These are phyloP conservation scores for Porites cylindrica DNA, from an alignment of 92 coral and sea anemone species.

Conservation along the genomic window DNA sequence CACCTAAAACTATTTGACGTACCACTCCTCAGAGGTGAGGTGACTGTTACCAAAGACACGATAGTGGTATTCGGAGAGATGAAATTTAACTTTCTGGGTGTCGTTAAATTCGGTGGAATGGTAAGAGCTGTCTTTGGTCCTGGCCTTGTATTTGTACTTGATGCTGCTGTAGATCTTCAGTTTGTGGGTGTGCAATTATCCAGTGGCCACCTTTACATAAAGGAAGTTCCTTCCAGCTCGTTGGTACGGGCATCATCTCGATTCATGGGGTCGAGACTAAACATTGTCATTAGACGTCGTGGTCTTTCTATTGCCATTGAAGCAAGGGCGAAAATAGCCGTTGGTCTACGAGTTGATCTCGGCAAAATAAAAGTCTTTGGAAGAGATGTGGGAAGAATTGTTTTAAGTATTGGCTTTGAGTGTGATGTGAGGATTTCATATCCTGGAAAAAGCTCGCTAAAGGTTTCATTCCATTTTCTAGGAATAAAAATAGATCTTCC, in stretches of 20 bases:
- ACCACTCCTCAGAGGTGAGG: slow-evolving; percentile 48
- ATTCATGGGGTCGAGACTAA: slow-evolving; percentile 67
- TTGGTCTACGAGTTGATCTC: slow-evolving; percentile 41
- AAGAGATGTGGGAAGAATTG: slow-evolving; percentile 49
- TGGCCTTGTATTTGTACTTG: slow-evolving; percentile 44
- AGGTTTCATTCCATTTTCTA: slow-evolving; percentile 56
- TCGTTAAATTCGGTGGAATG: slow-evolving; percentile 46
- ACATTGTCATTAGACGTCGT: slow-evolving; percentile 39
- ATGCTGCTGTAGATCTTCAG: slow-evolving; percentile 40
- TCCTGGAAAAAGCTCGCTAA: slow-evolving; percentile 64
- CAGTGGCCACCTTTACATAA: slow-evolving; percentile 39
- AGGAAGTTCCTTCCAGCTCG: slow-evolving; percentile 11
- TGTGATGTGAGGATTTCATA: slow-evolving; percentile 53
- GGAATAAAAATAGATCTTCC: slow-evolving; percentile 43
- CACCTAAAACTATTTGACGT: slow-evolving; percentile 10
- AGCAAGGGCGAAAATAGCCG: slow-evolving; percentile 44
- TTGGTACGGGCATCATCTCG: slow-evolving; percentile 56
- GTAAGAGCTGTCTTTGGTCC: slow-evolving; percentile 37
- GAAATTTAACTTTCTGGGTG: slow-evolving; percentile 44
- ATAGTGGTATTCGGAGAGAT: slow-evolving; percentile 49
- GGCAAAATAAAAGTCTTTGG: slow-evolving; percentile 61
- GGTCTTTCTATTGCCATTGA: slow-evolving; percentile 46
- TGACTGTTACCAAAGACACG: slow-evolving; percentile 34
- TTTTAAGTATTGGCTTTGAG: slow-evolving; percentile 51
- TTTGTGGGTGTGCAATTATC: slow-evolving; percentile 43